Base-by-base conservation (phyloP, 2,113 vertebrate species). In the Platysternon megacephalum region DNA sequence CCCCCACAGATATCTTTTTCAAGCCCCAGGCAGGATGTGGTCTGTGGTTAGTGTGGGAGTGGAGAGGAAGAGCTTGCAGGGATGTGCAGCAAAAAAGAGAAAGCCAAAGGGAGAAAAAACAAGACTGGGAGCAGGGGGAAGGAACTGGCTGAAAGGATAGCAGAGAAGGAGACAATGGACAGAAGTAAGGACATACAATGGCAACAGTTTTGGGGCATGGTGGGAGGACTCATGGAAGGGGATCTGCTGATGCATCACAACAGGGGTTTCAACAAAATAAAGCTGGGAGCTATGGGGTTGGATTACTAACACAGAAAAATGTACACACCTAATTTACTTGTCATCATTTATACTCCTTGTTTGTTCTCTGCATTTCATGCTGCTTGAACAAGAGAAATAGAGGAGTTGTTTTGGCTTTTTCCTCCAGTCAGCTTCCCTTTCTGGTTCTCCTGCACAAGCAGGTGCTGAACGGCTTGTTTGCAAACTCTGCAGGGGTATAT, bases 141-240 rank as follows among this genome's bases (percentile, higher is more conserved):
- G 81, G 86, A n/a, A 51, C 65, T 68, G 65, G 6, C 74, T 48
- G 48, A 42, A 65, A 32, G 51, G 56, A 8, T 51, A 84, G 39
- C 21, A 83, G 39, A 58, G 48, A 48, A 49, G 74, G 39, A 53
- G 11, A 68, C 3, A 11, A 7, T 48, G 48, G 46, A 48, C 35
- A 28, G 44, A 44, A 84, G 56, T 72, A 82, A 84, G 0, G 44
- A n/a, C 13, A n/a, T 19, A n/a, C 16, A n/a, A n/a, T n/a, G 35
- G 35, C 12, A 39, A 13, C 39, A 48, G 29, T 1, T 0, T n/a
- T 44, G 56, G 55, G 52, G 42, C 0, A 32, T 8, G 58, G 44
- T 46, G 56, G 16, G 76, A 39, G 1, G 21, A 87, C 24, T 44
- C 55, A 58, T 51, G 19, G 19, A 21, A 55, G 8, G 48, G 48